Conservation (phyloP, 1,140 invertebrate genomes). For the Neocloeon triangulifer region DNA sequence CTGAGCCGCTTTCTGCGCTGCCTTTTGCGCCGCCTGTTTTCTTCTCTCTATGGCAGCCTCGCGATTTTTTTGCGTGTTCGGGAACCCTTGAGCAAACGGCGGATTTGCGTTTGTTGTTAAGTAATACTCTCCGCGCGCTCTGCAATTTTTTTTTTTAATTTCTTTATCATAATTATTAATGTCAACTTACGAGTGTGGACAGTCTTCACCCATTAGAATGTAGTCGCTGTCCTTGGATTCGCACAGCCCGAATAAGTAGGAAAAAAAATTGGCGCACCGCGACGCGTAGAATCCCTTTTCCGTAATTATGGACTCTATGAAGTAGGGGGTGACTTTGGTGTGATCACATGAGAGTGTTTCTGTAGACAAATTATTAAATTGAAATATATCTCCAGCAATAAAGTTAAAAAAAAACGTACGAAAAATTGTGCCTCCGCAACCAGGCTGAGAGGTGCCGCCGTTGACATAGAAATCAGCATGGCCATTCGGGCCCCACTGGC, state of each 20-base stretch:
- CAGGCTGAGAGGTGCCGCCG: constrained; percentile 68
- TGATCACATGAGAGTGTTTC: constrained; percentile 69
- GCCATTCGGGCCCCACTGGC: constrained; percentile 60
- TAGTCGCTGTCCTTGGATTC: constrained; percentile 48
- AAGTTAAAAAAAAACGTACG: neutral
- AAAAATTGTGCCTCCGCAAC: constrained; percentile 34
- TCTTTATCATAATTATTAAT: neutral
- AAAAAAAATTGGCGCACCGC: constrained; percentile 53
- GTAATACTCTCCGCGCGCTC: constrained; percentile 58
- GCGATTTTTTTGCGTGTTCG: too few relatives aligned
- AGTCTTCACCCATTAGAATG: constrained; percentile 62
- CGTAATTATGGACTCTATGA: constrained; percentile 63
- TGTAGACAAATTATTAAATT: constrained; percentile 14
- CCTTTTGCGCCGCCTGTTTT: too few relatives aligned
- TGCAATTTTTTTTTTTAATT: constrained; percentile 17
- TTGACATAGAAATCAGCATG: constrained; percentile 82
- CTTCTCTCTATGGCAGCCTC: too few relatives aligned
- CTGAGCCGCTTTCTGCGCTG: too few relatives aligned
- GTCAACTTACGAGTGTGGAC: constrained; percentile 37
- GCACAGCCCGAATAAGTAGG: constrained; percentile 60
- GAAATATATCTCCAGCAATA: neutral
- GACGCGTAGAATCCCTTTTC: constrained; percentile 57
- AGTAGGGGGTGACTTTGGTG: constrained; percentile 69
- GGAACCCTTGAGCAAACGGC: constrained; percentile 62
- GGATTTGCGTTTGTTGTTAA: constrained; percentile 64